phyloP scores from a whole-genome alignment of 1,140 invertebrate species.

The Dinothrombium tinctorium region DNA sequence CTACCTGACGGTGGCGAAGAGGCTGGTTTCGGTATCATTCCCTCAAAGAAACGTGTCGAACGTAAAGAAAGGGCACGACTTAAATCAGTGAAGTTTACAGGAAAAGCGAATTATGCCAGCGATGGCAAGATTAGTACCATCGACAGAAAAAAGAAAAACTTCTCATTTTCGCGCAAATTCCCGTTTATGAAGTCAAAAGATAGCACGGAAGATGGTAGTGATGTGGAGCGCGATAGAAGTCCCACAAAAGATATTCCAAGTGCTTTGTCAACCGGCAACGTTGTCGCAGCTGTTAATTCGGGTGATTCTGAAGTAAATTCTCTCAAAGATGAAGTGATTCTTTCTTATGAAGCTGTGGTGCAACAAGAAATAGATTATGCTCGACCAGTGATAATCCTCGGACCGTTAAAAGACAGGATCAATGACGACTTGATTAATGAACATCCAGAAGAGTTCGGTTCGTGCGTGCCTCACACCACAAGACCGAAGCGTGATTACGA shows the following conservation, averaged over 20 bases:
- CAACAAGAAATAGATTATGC: constrained; percentile 44
- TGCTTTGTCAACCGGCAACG: neutral
- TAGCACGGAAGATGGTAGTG: constrained; percentile 73
- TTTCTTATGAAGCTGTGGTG: constrained; percentile 88
- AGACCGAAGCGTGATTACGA: constrained; percentile 81
- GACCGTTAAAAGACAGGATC: constrained; percentile 88
- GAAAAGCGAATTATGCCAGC: constrained; percentile 20
- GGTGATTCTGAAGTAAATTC: constrained; percentile 26
- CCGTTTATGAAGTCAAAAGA: constrained; percentile 95
- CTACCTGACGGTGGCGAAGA: constrained; percentile 32
- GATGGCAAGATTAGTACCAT: constrained; percentile 38
- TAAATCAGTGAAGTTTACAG: constrained; percentile 86
- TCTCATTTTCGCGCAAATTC: constrained; percentile 89
- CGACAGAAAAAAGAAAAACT: constrained; percentile 89
- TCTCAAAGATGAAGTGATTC: constrained; percentile 48
- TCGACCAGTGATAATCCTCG: constrained; percentile 88
- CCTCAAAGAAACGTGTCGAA: constrained; percentile 46
- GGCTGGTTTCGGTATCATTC: constrained; percentile 28
- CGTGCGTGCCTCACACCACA: constrained; percentile 97
- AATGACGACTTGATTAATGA: constrained; percentile 97
- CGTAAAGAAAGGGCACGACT: constrained; percentile 84
- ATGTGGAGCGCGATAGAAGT: constrained; percentile 37
- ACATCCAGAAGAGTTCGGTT: constrained; percentile 93
- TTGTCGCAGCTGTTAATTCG: too few relatives aligned
- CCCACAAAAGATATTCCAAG: neutral